A percentile compares a stretch with the other conserved stretches of the same genome.
Conservation (phyloP, 1,140 invertebrate species). For the Zaprionus kolodkinae region DNA sequence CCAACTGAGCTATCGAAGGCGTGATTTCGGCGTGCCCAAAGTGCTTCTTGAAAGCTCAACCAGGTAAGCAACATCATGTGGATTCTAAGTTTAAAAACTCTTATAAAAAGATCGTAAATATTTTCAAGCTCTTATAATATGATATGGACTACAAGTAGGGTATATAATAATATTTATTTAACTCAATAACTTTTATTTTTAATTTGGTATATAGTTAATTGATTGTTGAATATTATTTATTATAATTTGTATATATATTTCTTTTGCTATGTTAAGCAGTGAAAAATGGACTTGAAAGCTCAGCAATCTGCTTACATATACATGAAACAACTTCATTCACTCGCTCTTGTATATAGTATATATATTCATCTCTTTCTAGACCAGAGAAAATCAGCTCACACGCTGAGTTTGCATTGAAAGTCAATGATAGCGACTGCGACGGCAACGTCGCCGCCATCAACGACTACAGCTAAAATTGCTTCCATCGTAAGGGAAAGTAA, state of each 20-base stretch:
- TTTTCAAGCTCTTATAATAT: neutral
- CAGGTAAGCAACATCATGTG: neutral
- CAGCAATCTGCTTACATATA: neutral
- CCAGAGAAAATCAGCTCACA: constrained; percentile 3
- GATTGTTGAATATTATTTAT: neutral
- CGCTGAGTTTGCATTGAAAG: constrained; percentile 19
- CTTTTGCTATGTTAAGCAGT: neutral
- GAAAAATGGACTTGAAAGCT: constrained; percentile 15
- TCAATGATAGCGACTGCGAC: constrained; percentile 29
- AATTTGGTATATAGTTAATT: neutral
- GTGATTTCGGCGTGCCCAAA: constrained; percentile 86
- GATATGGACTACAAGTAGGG: neutral
- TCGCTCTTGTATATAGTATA: too few relatives aligned
- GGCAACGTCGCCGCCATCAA: constrained; percentile 24
- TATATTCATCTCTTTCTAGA: constrained; percentile 18
- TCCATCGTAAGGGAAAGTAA: constrained; percentile 25
- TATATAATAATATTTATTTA: neutral
- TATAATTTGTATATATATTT: neutral
- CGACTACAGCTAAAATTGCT: constrained; percentile 42
- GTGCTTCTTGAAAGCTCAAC: constrained; percentile 85
- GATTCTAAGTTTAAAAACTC: neutral
- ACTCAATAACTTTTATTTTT: neutral
- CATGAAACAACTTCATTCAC: constrained; percentile 1
- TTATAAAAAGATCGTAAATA: neutral
- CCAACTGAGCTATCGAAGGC: constrained; percentile 94